Base-by-base conservation (phyloP, 2,888 invertebrate species). In the Gymnocheta viridis region DNA sequence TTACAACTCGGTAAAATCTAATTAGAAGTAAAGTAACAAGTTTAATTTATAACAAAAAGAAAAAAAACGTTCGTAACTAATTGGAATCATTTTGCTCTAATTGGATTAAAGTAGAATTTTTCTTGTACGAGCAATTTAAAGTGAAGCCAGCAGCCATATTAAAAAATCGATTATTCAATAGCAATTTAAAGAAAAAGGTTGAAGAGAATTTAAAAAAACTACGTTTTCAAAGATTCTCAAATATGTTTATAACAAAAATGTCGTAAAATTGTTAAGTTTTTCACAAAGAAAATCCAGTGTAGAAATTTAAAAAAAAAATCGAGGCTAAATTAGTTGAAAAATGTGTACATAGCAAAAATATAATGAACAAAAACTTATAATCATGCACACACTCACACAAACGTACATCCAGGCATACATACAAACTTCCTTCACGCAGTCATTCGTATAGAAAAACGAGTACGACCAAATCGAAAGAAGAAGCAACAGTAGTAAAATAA, bases 331-430 rank as follows among this genome's bases (percentile, higher is more conserved):
- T 72, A 66, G 81, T 82, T 82, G 81, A 86, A 86, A 86, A 86
- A 85, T 86, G 86, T 86, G 86, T 86, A 86, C 82, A 86, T 85
- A 82, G 85, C 79, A 82, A 86, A 86, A 85, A 85, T 76, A 82
- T 69, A 85, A 84, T 73, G 84, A 82, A 85, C 73, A 69, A 85
- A 74, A 80, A 72, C n/a, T 82, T 49, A 77, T 74, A 78, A 73
- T 76, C 73, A 64, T 44, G 47, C 44, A 74, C 41, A 72, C 72
- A 85, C 77, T 74, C 69, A 58, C 32, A 69, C 70, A 76, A 12
- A 72, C 66, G 64, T 32, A 72, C 19, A 58, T 27, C 3, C 4
- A 44, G 35, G 47, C 47, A 77, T 56, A 64, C 60, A 67, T 44
- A 54, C 64, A 74, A 74, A 79, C 49, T 73, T 76, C 62, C 70